Conservation (phyloP, 2,797 vertebrate species). For the Acanthurus tractus region DNA sequence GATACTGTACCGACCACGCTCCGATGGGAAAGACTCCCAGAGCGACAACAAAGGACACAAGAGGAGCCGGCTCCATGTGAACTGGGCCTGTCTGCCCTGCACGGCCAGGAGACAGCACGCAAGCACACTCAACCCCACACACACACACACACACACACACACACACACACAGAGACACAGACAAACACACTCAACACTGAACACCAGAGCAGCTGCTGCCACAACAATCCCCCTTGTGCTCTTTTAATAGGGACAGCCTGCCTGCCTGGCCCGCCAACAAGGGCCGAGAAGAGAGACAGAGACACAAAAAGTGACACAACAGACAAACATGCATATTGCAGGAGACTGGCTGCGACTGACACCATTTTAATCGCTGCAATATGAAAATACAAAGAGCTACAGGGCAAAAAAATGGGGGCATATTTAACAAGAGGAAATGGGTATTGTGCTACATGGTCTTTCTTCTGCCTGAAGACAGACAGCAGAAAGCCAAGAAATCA, state of each 20-base stretch:
- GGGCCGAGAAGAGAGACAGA: slow-evolving; percentile 55
- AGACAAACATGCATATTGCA: slow-evolving; percentile 66
- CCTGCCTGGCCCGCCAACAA: slow-evolving; percentile 66
- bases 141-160: slow-evolving; percentile 41
- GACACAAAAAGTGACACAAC: slow-evolving; percentile 64
- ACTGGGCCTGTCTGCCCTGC: slow-evolving; percentile 77
- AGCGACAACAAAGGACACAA: slow-evolving; percentile 88
- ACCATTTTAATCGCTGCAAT: slow-evolving; percentile 57
- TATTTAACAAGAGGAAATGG: slow-evolving; percentile 47
- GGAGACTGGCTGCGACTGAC: slow-evolving; percentile 73
- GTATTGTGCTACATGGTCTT: slow-evolving; percentile 36
- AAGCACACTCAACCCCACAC: neutral
- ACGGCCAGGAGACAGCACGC: slow-evolving; percentile 68
- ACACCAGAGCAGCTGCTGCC: slow-evolving; percentile 81
- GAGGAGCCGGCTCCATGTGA: slow-evolving; percentile 86
- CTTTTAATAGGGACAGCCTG: slow-evolving; percentile 74
- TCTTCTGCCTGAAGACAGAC: slow-evolving; percentile 37
- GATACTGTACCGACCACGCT: slow-evolving; percentile 66
- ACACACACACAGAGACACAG: slow-evolving; percentile 35
- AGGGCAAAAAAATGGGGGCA: slow-evolving; percentile 6
- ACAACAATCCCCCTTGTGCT: slow-evolving; percentile 85
- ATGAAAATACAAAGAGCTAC: slow-evolving; percentile 46
- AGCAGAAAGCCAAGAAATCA: slow-evolving; percentile 69
- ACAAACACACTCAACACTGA: slow-evolving; percentile 39
- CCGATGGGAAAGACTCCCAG: slow-evolving; percentile 79